Percentiles rank a stretch among this genome's conserved stretches.
Evolutionary conservation across 1,140 invertebrate species (phyloP).

Genomic region (Drosophila setifemur): DNA sequence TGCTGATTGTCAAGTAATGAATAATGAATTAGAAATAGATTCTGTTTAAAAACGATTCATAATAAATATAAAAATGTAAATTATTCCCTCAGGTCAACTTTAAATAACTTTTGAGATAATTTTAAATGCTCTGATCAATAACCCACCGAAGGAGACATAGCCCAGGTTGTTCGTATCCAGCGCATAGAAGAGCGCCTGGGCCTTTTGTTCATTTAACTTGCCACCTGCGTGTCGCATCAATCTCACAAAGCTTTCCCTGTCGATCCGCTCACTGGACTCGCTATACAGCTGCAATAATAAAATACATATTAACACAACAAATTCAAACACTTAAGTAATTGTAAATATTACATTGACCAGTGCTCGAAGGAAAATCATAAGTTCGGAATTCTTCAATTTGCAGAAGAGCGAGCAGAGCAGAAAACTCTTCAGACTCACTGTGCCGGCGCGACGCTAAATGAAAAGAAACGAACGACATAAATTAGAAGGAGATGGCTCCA

Average conservation of each 20-base stretch:
- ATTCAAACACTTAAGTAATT: neutral
- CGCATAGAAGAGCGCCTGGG: conserved; percentile 57
- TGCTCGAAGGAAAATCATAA: conserved; percentile 64
- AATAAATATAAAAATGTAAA: no score
- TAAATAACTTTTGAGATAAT: no score
- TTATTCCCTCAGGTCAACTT: no score
- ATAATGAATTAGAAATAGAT: no score
- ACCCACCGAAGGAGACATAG: conserved; percentile 66
- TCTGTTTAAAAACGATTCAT: no score
- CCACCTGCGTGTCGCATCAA: conserved; percentile 64
- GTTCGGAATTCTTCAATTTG: conserved; percentile 64
- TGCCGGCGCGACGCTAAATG: conserved; percentile 51
- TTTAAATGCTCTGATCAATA: no score
- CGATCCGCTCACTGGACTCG: conserved; percentile 55
- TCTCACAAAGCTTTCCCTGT: conserved; percentile 58
- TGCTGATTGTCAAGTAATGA: no score
- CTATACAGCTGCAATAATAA: conserved; percentile 54
- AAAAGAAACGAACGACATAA: neutral
- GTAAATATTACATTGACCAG: conserved; percentile 57
- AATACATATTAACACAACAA: neutral
- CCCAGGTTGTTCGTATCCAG: conserved; percentile 63
- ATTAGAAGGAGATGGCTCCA: neutral
- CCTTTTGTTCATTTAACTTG: conserved; percentile 61
- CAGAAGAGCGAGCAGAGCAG: conserved; percentile 73
- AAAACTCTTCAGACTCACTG: conserved; percentile 72